Conservation (phyloP, 2,888 invertebrate species). For the Pachycephus smyrnensis region DNA sequence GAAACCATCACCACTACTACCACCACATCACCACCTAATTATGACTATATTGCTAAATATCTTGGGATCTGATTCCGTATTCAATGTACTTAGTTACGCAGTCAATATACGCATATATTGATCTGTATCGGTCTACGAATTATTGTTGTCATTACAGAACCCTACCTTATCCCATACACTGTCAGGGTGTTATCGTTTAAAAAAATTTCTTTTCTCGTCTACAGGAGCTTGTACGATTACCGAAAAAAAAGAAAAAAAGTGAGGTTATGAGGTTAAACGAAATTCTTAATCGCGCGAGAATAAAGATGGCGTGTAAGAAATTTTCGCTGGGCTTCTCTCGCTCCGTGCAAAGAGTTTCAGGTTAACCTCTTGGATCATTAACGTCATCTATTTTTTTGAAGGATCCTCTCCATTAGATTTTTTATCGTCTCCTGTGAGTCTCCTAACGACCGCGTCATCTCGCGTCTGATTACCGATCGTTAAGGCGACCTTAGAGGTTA, state of each 20-base stretch:
- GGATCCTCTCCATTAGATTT: neutral
- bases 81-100: constrained; percentile 65
- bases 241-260: neutral
- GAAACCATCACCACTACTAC: constrained; percentile 11
- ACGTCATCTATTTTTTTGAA: neutral
- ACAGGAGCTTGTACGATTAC: too few species aligned
- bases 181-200: neutral
- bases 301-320: neutral
- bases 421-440: neutral
- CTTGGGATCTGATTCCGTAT: constrained; percentile 56
- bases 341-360: neutral
- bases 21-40: constrained; percentile 42
- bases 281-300: neutral
- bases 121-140: constrained; percentile 32
- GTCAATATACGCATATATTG: constrained; percentile 61
- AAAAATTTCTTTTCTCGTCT: neutral
- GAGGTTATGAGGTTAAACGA: neutral
- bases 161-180: neutral
- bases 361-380: constrained; percentile 3
- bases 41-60: constrained; percentile 59
- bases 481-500: constrained; percentile 31
- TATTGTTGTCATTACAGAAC: neutral
- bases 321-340: neutral
- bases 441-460: constrained; percentile 36
- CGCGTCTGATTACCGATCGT: constrained; percentile 43